Evolutionary conservation across 2,888 invertebrate genomes (phyloP).

Genomic region (Cataglyphis livida): DNA sequence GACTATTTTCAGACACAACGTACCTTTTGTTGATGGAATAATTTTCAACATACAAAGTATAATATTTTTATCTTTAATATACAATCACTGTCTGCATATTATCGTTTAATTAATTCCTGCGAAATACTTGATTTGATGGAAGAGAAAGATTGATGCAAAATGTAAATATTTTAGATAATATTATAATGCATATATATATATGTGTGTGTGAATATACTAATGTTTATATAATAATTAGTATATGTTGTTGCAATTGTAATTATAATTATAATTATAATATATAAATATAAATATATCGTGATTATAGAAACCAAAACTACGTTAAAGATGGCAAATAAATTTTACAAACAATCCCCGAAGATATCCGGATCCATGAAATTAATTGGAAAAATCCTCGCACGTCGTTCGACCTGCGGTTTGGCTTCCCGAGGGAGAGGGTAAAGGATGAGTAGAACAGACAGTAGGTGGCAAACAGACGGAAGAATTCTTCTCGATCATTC

Average conservation of each 20-base stretch:
- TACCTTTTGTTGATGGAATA: slow-evolving; percentile 15
- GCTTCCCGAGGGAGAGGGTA: slow-evolving; percentile 42
- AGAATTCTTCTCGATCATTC: slow-evolving; percentile 38
- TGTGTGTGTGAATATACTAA: not conserved
- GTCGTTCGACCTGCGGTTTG: slow-evolving; percentile 49
- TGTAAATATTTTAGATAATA: not conserved
- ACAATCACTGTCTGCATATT: not conserved
- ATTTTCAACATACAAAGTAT: not conserved
- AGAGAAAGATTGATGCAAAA: not conserved
- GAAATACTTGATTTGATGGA: not conserved
- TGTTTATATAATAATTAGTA: not conserved
- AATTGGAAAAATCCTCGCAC: slow-evolving; percentile 68
- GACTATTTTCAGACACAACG: slow-evolving; percentile 22
- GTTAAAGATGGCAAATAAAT: slow-evolving; percentile 20
- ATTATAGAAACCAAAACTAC: not conserved
- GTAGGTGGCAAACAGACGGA: not conserved
- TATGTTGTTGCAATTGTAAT: slow-evolving; percentile 5
- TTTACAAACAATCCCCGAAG: slow-evolving; percentile 29
- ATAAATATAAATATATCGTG: not conserved
- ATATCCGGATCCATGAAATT: slow-evolving; percentile 47
- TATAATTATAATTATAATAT: not conserved
- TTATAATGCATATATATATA: not conserved
- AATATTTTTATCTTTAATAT: not conserved
- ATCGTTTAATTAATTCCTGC: not conserved
- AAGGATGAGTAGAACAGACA: slow-evolving; percentile 16